Evolutionary conservation across 1,140 invertebrate genomes (phyloP).

Genomic region (Berghia stephanieae): DNA sequence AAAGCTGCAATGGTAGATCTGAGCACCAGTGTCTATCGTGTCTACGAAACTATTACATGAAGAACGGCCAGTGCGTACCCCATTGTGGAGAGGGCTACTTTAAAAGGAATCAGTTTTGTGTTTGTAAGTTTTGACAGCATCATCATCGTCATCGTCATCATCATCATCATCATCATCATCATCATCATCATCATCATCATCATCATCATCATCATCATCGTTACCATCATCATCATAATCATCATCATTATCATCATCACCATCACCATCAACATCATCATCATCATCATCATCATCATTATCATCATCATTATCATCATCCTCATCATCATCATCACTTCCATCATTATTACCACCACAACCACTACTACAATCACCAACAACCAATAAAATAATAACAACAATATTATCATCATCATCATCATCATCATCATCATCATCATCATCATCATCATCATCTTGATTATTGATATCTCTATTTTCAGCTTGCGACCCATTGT

Average conservation of each 20-base stretch:
- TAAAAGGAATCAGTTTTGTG: conserved; percentile 36
- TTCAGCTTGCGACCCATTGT: conserved; percentile 42
- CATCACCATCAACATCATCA: too few relatives aligned
- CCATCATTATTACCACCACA: neutral
- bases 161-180: neutral
- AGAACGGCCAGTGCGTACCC: conserved; percentile 44
- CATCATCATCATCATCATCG: neutral
- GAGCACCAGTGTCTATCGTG: conserved; percentile 42
- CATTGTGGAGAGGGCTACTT: conserved; percentile 45
- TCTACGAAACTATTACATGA: conserved; percentile 34
- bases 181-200: neutral
- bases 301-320: neutral
- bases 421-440: neutral
- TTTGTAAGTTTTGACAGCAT: conserved; percentile 39
- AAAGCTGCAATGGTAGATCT: conserved; percentile 36
- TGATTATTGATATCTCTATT: neutral
- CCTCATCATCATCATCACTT: neutral
- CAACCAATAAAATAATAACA: neutral
- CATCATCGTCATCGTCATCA: neutral
- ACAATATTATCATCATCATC: neutral
- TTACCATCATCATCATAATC: too few relatives aligned
- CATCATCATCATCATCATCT: neutral
- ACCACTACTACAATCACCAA: neutral
- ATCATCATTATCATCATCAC: too few relatives aligned
- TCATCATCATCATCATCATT: neutral